Base-by-base conservation (phyloP, 2,113 vertebrate genomes). In the Varanus komodoensis region DNA sequence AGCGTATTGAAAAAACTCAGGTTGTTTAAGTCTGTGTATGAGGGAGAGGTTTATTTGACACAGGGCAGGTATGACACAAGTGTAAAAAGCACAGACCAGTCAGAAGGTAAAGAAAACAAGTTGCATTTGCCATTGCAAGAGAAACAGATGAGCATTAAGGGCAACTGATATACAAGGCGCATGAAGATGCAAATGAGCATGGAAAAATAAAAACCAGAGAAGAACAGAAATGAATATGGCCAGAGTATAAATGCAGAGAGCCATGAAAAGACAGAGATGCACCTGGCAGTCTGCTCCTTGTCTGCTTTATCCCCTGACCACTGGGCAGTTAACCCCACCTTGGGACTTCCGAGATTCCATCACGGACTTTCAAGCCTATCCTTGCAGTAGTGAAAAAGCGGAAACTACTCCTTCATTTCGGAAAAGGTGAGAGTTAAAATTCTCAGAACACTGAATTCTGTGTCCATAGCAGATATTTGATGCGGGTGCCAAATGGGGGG, bases 211-310 rank as follows among this genome's bases (percentile, higher is more conserved):
- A 80, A 57, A 32, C 29, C 38, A 50, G 38, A 11, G 82, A 84
- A 32, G 57, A 75, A 83, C 79, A 81, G 84, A 86, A 61, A n/a
- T 9, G 32, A 57, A 67, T 52, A 67, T 77, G 88, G 61, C 48
- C 34, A 57, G 87, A 75, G 69, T 57, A 80, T 61, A 69, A 75
- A 91, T 75, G 86, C 69, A 82, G 87, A 84, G 4, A 27, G 27
- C 67, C 6, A 6, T 48, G 67, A 81, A 17, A 29, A 77, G 3
- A 64, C 17, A 29, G 44, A 78, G n/a, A 77, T 61, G 57, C 5
- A 52, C 14, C 38, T n/a, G 48, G n/a, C 11, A 88, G 68, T 82
- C 79, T 81, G 11, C 57, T 57, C 19, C 44, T 15, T 52, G 11
- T 25, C 50, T 81, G 48, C 48, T 68, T 69, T n/a, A n/a, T 52